phyloP scores from a whole-genome alignment of 2,113 vertebrate genomes.

The Protobothrops mucrosquamatus region DNA sequence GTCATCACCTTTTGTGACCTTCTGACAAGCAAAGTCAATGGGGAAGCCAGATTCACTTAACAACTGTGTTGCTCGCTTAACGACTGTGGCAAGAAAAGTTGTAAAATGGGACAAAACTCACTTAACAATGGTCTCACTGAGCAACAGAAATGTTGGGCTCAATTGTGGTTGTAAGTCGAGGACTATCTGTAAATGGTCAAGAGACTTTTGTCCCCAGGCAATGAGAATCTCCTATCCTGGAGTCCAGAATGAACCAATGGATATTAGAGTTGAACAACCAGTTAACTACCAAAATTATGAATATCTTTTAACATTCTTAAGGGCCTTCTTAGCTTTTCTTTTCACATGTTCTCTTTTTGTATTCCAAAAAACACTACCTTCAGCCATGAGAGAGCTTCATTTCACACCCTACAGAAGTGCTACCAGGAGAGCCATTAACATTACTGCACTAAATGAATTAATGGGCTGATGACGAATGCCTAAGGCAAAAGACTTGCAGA shows the following conservation, averaged over 20 bases:
- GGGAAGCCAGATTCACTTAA: background rate
- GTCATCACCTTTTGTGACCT: background rate
- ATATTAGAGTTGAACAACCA: background rate
- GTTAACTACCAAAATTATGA: background rate
- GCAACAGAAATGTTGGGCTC: background rate
- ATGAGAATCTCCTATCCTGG: background rate
- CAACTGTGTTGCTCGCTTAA: background rate
- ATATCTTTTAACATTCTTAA: background rate
- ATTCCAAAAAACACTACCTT: background rate
- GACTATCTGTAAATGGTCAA: background rate
- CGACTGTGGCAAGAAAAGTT: background rate
- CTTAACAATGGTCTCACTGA: background rate
- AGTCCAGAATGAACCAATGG: background rate
- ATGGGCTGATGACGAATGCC: background rate
- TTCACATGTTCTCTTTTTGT: background rate
- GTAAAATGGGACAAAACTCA: background rate
- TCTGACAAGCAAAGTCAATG: too few relatives aligned
- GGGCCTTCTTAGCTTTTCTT: background rate
- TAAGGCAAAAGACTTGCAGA: background rate
- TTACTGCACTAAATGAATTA: background rate
- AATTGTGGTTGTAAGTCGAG: background rate
- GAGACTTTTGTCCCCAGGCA: background rate
- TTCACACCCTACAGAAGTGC: background rate
- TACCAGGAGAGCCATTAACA: background rate
- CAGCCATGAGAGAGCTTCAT: background rate